Conservation (phyloP, 2,797 vertebrate species). For the Sebastes oblongus region DNA sequence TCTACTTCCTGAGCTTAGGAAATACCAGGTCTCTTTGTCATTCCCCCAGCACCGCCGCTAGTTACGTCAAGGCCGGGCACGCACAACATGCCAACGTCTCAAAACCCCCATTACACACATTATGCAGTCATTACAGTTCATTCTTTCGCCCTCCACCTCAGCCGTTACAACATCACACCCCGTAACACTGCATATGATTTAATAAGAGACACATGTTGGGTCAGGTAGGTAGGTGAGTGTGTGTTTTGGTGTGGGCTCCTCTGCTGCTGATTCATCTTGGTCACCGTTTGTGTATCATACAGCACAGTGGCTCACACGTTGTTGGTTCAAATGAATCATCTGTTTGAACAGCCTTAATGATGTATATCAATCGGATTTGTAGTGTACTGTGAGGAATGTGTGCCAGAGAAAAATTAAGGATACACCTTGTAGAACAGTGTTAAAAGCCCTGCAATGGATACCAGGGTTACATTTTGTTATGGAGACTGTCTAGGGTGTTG, state of each 20-base stretch:
- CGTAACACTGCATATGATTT: background rate
- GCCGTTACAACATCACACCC: background rate
- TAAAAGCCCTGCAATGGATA: background rate
- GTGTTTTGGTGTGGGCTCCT: conserved; percentile 72
- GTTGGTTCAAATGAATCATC: conserved; percentile 69
- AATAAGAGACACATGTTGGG: conserved; percentile 15
- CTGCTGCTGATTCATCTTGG: conserved; percentile 45
- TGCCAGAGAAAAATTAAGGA: background rate
- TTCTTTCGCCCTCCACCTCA: background rate
- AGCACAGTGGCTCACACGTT: conserved; percentile 8
- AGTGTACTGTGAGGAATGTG: background rate
- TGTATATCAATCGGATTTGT: conserved; percentile 23
- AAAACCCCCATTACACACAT: background rate
- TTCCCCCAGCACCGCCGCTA: background rate
- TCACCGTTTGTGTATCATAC: too few species aligned
- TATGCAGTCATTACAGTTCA: background rate
- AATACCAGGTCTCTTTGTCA: conserved; percentile 60
- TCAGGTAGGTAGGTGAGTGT: conserved; percentile 30
- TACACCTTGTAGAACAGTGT: background rate
- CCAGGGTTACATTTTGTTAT: background rate
- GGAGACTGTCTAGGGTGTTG: background rate
- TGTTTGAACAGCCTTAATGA: conserved; percentile 58
- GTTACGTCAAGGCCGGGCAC: background rate
- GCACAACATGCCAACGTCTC: background rate
- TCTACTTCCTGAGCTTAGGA: conserved; percentile 62